Percentiles rank a stretch among this genome's conserved stretches.
Evolutionary conservation across 1,140 invertebrate genomes (phyloP).

Genomic region (Berghia stephanieae): DNA sequence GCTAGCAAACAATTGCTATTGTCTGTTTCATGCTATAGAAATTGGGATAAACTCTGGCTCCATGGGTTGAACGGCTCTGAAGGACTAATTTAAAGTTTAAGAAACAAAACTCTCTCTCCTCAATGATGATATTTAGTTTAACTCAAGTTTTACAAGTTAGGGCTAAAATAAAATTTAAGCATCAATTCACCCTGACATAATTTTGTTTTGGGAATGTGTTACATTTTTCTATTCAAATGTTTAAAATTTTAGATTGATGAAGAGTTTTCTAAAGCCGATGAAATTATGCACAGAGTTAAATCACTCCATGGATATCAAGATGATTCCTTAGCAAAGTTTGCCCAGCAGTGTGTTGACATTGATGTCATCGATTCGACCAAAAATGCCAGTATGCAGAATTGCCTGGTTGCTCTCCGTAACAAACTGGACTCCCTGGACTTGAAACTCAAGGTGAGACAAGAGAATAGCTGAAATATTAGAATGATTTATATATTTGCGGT

Average conservation of each 20-base stretch:
- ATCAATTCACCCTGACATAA: not conserved
- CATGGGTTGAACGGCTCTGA: no score
- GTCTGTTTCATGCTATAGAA: no score
- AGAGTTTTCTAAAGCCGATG: not conserved
- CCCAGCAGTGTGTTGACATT: not conserved
- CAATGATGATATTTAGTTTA: no score
- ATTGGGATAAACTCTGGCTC: no score
- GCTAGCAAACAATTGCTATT: no score
- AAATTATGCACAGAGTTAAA: not conserved
- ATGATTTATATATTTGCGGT: no score
- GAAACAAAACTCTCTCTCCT: no score
- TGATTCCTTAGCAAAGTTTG: not conserved
- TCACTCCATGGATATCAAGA: not conserved
- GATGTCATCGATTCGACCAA: not conserved
- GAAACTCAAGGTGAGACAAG: not conserved
- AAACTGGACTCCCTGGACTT: not conserved
- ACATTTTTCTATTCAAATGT: not conserved
- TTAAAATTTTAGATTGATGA: not conserved
- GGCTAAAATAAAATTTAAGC: no score
- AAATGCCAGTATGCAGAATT: not conserved
- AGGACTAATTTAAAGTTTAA: no score
- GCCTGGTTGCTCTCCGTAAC: not conserved
- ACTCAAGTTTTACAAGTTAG: no score
- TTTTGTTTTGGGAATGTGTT: not conserved
- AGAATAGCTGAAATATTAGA: no score